phyloP scores from a whole-genome alignment of 2,888 invertebrate genomes.

The Athrips mouffetella region DNA sequence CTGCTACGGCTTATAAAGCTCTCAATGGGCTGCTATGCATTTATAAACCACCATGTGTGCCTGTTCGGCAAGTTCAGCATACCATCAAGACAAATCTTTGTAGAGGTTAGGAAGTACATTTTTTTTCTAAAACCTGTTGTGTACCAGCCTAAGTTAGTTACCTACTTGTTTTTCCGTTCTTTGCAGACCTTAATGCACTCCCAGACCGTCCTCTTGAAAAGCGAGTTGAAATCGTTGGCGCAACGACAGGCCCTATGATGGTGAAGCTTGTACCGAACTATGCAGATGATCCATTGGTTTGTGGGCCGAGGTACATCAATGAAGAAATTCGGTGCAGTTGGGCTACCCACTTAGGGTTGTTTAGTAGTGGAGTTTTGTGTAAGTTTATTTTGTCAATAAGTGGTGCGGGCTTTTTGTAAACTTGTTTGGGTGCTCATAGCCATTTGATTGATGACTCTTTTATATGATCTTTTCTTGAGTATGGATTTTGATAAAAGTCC shows the following conservation, averaged over 20 bases:
- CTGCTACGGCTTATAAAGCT: conserved; percentile 80
- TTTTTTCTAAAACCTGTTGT: not conserved
- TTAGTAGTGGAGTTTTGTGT: conserved; percentile 87
- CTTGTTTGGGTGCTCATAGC: not conserved
- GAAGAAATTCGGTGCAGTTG: conserved; percentile 81
- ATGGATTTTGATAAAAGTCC: too few species aligned
- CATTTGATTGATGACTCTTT: not conserved
- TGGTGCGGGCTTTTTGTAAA: not conserved
- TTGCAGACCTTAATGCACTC: conserved; percentile 84
- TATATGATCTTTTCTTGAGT: not conserved
- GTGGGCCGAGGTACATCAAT: conserved; percentile 85
- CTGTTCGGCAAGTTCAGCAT: conserved; percentile 72
- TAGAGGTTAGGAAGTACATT: conserved; percentile 82
- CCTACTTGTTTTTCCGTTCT: not conserved
- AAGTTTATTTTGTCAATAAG: conserved; percentile 33
- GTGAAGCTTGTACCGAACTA: conserved; percentile 82
- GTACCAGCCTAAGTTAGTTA: not conserved
- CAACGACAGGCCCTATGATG: conserved; percentile 76
- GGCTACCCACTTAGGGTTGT: conserved; percentile 79
- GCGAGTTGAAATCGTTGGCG: conserved; percentile 81
- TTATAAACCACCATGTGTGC: conserved; percentile 85
- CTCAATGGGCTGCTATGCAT: conserved; percentile 88
- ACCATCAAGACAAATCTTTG: conserved; percentile 81
- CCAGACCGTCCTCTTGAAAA: conserved; percentile 79
- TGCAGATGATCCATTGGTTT: conserved; percentile 85